Base-by-base conservation (phyloP, 1,140 invertebrate genomes). In the Ips typographus region DNA sequence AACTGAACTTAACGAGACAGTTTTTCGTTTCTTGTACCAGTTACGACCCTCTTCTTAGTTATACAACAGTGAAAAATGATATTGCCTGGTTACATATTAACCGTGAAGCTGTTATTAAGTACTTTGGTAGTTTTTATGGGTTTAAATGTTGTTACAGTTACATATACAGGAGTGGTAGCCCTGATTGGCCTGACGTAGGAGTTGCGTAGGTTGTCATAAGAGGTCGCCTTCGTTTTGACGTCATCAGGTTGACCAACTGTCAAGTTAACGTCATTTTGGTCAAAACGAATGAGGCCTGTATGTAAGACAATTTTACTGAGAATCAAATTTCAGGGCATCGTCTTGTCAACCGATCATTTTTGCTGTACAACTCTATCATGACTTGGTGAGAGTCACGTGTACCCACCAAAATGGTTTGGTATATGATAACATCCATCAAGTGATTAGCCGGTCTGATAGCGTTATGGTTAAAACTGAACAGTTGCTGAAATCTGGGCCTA, bases 351-450 rank as follows among this genome's bases (percentile, higher is more conserved):
- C 73, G 5, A 83, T 87, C 62, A 67, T 74, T 2, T 72, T 80
- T 3, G 77, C 77, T 42, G 79, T 81, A 0, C 75, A 77, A 38
- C 68, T 74, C 38, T 78, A 80, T 4, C 70, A 81, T 2, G 80
- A 85, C 42, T 79, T 80, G 6, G 71, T 84, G 2, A 51, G 81
- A 64, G 83, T 87, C 0, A 76, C 75, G 3, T 87, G 86, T 57
- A 59, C 74, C 66, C 4, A 71, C 59, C 2, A 22, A 36, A 41
- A 41, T 2, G 22, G 7, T 6, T 39, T 58, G 2, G 56, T 85
- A 42, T 86, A 86, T 74, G 78, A 82, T 71, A 86, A 87, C 69
- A 79, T 84, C 8, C 85, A 86, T 74, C 74, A 82, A 7, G 77
- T 82, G 4, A 56, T 78, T 37, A 68, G 44, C 36, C 83, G 77